Conservation (phyloP, 2,888 invertebrate species). For the Hedya salicella region DNA sequence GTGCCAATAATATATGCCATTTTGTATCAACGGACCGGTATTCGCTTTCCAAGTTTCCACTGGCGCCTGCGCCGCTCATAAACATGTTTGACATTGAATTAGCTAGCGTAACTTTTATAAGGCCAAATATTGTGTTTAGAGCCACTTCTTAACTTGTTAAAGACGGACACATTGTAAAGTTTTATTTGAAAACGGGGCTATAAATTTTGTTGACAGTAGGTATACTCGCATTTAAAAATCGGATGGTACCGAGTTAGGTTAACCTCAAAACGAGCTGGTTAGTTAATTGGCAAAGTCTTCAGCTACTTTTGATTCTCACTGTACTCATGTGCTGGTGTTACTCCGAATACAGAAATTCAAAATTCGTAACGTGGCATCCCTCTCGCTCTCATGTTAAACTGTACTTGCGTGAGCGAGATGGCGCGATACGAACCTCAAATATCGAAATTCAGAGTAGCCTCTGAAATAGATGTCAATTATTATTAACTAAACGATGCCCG, state of each 20-base stretch:
- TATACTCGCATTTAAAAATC: not conserved
- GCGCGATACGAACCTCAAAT: too few relatives aligned
- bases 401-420: too few relatives aligned
- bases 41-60: conserved; percentile 40
- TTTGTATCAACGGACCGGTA: not conserved
- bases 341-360: too few relatives aligned
- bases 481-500: too few relatives aligned
- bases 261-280: too few relatives aligned
- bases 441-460: too few relatives aligned
- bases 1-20: conserved; percentile 3
- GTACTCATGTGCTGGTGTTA: too few relatives aligned
- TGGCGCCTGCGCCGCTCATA: conserved; percentile 26
- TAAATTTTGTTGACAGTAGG: not conserved
- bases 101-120: conserved; percentile 39
- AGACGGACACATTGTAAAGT: conserved; percentile 16
- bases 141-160: conserved; percentile 10
- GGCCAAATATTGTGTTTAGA: conserved; percentile 24
- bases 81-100: conserved; percentile 43
- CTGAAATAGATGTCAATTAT: too few relatives aligned
- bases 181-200: conserved; percentile 3
- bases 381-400: too few relatives aligned
- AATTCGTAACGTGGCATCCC: too few relatives aligned
- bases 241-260: not conserved
- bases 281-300: too few relatives aligned
- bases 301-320: too few relatives aligned